Evolutionary conservation across 2,113 vertebrate genomes (phyloP).

Genomic region (Brachypodius melanocephalos): DNA sequence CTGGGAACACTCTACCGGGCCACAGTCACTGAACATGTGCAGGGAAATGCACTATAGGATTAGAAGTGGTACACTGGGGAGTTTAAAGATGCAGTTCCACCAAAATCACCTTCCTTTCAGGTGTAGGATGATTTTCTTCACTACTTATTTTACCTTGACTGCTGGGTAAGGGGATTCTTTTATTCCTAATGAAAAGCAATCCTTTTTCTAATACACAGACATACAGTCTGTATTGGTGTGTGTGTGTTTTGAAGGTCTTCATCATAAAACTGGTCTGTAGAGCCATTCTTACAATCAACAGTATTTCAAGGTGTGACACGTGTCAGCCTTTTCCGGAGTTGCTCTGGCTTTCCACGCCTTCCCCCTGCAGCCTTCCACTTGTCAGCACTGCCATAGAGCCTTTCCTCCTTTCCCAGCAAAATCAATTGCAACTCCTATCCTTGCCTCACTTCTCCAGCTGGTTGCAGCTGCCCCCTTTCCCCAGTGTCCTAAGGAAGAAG

Average conservation of each 20-base stretch:
- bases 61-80: background rate
- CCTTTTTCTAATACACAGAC: background rate
- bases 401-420: background rate
- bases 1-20: background rate
- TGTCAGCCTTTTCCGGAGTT: background rate
- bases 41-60: background rate
- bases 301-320: background rate
- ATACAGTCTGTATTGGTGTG: background rate
- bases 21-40: accelerated
- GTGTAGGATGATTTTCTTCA: background rate
- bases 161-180: background rate
- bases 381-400: background rate
- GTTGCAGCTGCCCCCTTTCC: background rate
- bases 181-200: background rate
- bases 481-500: background rate
- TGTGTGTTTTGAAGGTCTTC: background rate
- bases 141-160: background rate
- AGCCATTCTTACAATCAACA: background rate
- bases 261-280: background rate
- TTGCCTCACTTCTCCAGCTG: background rate
- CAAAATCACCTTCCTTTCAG: background rate
- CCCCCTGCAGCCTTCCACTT: background rate
- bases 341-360: background rate
- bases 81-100: background rate
- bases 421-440: background rate